A percentile compares a stretch with the other conserved stretches of the same genome.
Evolutionary conservation across 2,113 vertebrate genomes (phyloP).

Genomic region (Oxyruncus cristatus): DNA sequence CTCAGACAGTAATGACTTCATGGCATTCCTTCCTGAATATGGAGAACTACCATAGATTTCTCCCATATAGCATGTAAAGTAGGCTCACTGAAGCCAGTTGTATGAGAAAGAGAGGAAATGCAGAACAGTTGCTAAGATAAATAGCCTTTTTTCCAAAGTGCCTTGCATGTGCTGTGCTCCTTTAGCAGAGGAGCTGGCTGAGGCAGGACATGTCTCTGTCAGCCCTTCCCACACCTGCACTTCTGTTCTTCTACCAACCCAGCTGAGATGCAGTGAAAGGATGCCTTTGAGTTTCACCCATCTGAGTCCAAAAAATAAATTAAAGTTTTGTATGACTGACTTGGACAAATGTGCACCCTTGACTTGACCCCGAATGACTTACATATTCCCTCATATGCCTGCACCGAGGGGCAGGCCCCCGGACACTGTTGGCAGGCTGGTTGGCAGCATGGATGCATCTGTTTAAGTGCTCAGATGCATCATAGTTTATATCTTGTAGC

Average conservation of each 20-base stretch:
- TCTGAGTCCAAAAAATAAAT: accelerated
- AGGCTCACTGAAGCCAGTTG: too few relatives aligned
- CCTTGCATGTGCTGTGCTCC: background rate
- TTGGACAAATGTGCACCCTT: background rate
- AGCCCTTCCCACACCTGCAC: background rate
- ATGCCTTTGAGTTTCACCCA: background rate
- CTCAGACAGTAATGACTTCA: background rate
- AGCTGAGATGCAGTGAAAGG: accelerated
- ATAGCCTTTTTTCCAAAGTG: background rate
- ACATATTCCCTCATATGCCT: background rate
- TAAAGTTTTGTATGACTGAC: background rate
- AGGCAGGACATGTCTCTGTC: background rate
- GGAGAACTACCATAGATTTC: background rate
- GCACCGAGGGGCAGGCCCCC: background rate
- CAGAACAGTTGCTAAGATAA: background rate
- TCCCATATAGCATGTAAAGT: background rate
- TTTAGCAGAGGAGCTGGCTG: background rate
- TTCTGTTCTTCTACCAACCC: background rate
- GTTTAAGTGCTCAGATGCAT: background rate
- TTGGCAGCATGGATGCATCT: background rate
- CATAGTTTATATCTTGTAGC: background rate
- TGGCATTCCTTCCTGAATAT: background rate
- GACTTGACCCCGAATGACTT: background rate
- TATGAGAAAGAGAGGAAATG: background rate
- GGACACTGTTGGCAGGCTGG: background rate